Base-by-base conservation (phyloP, 2,888 invertebrate species). In the Stratiomys singularior region DNA sequence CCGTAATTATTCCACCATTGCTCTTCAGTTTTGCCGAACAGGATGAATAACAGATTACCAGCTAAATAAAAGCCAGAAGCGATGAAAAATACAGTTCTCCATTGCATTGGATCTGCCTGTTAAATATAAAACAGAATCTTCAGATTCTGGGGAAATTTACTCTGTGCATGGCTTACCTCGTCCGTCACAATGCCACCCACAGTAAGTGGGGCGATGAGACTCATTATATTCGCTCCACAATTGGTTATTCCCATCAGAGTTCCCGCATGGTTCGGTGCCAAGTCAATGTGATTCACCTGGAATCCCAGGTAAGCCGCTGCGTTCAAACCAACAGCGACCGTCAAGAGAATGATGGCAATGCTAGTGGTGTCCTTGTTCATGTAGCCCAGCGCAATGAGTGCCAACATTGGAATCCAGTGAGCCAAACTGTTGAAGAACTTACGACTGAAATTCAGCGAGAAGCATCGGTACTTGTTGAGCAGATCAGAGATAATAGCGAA, bases 161-260 rank as follows among this genome's bases (percentile, higher is more conserved):
- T 69, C 1, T 25, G 13, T 21, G 47, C 21, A 76, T 15, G 2
- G 23, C 76, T 86, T 86, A 94, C 95, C 88, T 91, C 89, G 84
- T 94, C 90, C 5, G 88, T 87, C 0, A 94, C 91, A 27, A 96
- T 90, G 15, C 91, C 85, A 7, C 93, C 92, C 0, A 94, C 93
- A 27, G 92, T 88, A 0, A 94, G 86, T 0, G 96, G 96, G 0
- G 94, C 94, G 81, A 95, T 87, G 80, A 96, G 92, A 76, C 94
- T 93, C 86, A 93, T 92, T 13, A 94, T 88, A 82, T 93, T 94
- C 0, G 93, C 93, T n/a, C 90, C 88, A 11, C 93, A 92, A 84
- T 96, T 96, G 0, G 94, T 94, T 82, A 96, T 91, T 4, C 96
- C 95, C 94, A 96, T 95, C 81, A 96, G 86, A 0, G 93, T 92